A percentile compares a stretch with the other conserved stretches of the same genome.
Evolutionary conservation across 2,888 invertebrate species (phyloP).

Genomic region (Dinocampus coccinellae): DNA sequence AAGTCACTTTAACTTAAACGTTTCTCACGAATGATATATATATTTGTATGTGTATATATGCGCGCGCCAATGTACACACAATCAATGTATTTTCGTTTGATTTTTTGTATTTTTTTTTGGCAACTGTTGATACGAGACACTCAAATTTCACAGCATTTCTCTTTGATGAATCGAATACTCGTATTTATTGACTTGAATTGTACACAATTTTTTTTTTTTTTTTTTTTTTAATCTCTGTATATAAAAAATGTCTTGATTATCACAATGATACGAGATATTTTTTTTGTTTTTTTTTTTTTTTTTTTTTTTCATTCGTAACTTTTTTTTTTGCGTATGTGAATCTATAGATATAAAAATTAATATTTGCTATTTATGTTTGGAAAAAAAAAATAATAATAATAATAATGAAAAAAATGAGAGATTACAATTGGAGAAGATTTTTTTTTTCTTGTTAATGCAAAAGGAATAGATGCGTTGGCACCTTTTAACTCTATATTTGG

Average conservation of each 20-base stretch:
- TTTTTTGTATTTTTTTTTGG: slow-evolving; percentile 1
- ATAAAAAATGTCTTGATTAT: no score
- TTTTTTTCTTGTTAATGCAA: no score
- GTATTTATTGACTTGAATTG: neutral
- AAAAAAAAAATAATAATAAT: no score
- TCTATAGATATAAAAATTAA: no score
- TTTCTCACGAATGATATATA: neutral
- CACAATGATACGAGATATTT: no score
- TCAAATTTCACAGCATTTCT: slow-evolving; percentile 1
- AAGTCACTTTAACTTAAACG: no score
- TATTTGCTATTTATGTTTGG: no score
- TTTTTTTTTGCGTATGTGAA: no score
- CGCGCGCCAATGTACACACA: neutral
- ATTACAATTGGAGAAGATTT: no score
- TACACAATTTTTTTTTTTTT: neutral
- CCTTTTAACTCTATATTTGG: neutral
- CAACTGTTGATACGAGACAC: slow-evolving; percentile 14
- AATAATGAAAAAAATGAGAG: no score
- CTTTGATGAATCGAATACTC: neutral
- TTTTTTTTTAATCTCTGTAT: no score
- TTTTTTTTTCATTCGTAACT: neutral
- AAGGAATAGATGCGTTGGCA: no score
- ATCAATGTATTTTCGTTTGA: slow-evolving; percentile 7
- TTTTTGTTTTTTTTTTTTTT: neutral
- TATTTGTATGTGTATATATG: neutral